Percentiles rank a stretch among this genome's conserved stretches.
These are phyloP conservation scores for Crocidura indochinensis DNA, from an alignment of 2,797 vertebrate species.

Conservation along the genomic window DNA sequence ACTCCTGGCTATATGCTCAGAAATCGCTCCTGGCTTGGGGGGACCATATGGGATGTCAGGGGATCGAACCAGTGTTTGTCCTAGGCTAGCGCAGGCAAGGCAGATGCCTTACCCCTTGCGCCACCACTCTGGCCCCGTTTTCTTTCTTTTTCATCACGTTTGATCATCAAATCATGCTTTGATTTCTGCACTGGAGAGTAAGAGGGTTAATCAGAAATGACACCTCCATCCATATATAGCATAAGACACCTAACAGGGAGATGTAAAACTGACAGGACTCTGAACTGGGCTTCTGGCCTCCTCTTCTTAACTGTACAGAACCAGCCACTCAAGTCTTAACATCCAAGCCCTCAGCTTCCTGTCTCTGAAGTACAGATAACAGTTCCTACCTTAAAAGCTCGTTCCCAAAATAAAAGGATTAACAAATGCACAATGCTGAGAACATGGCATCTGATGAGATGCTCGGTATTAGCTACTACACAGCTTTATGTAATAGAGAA, in stretches of 20 bases:
- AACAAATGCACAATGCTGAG: slow-evolving; percentile 65
- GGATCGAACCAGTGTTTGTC: no score
- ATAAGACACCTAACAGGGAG: neutral
- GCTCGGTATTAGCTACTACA: slow-evolving; percentile 58
- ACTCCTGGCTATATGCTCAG: no score
- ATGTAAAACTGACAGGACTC: neutral
- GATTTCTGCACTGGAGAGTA: slow-evolving; percentile 37
- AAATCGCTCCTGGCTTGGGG: no score
- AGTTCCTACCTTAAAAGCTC: slow-evolving; percentile 67
- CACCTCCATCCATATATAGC: neutral
- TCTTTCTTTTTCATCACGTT: neutral
- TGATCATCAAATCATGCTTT: slow-evolving; percentile 26
- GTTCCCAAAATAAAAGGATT: slow-evolving; percentile 69
- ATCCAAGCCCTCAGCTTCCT: slow-evolving; percentile 35
- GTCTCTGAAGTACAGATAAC: slow-evolving; percentile 4
- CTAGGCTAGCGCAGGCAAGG: no score
- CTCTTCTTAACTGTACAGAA: neutral
- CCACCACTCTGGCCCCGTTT: no score
- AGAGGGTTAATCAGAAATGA: slow-evolving; percentile 51
- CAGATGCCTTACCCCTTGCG: no score
- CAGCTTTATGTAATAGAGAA: slow-evolving; percentile 48
- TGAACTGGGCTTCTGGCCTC: neutral
- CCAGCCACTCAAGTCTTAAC: slow-evolving; percentile 50
- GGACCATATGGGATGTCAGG: no score
- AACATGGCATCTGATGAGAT: neutral